phyloP scores from a whole-genome alignment of 2,797 vertebrate species.

The Odontamblyopus rebecca region DNA sequence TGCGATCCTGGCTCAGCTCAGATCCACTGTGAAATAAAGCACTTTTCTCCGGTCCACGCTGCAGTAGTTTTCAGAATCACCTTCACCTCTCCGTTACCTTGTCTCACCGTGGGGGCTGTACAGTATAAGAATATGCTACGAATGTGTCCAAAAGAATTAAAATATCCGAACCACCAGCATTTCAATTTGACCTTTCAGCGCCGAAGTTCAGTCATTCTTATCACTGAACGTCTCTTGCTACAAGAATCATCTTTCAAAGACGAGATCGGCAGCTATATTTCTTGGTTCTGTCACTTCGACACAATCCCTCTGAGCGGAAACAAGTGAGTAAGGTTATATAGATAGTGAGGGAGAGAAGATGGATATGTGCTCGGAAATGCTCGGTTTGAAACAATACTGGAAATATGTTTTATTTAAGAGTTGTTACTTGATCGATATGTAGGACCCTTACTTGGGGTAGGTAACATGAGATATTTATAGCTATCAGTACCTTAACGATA shows the following conservation, averaged over 20 bases:
- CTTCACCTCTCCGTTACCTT: neutral
- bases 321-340: slow-evolving; percentile 34
- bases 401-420: neutral
- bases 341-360: slow-evolving; percentile 25
- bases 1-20: slow-evolving; percentile 4
- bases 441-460: neutral
- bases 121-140: neutral
- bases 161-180: slow-evolving; percentile 20
- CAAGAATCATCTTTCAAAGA: slow-evolving; percentile 37
- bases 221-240: slow-evolving; percentile 33
- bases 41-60: slow-evolving; percentile 1
- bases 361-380: neutral
- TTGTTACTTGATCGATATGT: neutral
- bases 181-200: slow-evolving; percentile 46
- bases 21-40: neutral
- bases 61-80: slow-evolving; percentile 10
- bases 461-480: too few relatives aligned
- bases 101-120: neutral
- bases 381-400: neutral
- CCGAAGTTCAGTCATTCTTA: slow-evolving; percentile 42
- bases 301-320: slow-evolving; percentile 16
- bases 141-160: slow-evolving; percentile 22
- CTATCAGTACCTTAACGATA: too few relatives aligned
- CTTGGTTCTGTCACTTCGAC: slow-evolving; percentile 18
- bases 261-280: slow-evolving; percentile 24